Evolutionary conservation across 2,113 vertebrate species (phyloP), one percentile per base, ranked within the genome.

Genomic region (Oncorhynchus masou): DNA sequence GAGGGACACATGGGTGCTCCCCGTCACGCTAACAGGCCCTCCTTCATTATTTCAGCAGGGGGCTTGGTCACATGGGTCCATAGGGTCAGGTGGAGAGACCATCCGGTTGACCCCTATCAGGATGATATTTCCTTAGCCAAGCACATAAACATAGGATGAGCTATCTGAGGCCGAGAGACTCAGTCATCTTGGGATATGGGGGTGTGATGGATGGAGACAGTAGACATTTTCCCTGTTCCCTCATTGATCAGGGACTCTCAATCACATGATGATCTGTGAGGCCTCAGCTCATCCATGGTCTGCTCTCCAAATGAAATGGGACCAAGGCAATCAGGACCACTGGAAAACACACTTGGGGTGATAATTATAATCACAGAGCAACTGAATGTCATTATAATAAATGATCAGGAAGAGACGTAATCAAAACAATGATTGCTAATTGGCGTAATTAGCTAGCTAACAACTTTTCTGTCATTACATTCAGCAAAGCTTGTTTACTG

Each of bases 1-100:
- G 84, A 89, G 85, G 83, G 88, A 87, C 76, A 77, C 86, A 84
- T 75, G 83, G 87, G 29, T 62, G 82, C 84, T 84, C 82, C 81
- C 83, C 45, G 85, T 81, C 86, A 86, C 34, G 74, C 72, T 88
- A 89, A 88, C 69, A 66, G 79, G 78, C 75, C 80, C 76, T 87
- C 73, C 68, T 79, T 92, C 90, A 91, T 88, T 20, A 27, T 65
- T 15, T 27, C 12, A 49, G 57, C 31, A 29, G 68, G 70, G 5
- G 60, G 70, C 20, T 70, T 48, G 74, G 75, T 59, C 51, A 39
- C 54, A 70, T 70, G 74, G 86, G 75, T 70, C 84, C 79, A 60
- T 9, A 83, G 78, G 79, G 85, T 91, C 82, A 73, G 57, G 73
- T 29, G 83, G 57, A 60, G 57, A 60, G 16, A 60, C 16, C 57